These are phyloP conservation scores for Prionailurus viverrinus DNA, from an alignment of 2,113 vertebrate species.

Conservation along the genomic window DNA sequence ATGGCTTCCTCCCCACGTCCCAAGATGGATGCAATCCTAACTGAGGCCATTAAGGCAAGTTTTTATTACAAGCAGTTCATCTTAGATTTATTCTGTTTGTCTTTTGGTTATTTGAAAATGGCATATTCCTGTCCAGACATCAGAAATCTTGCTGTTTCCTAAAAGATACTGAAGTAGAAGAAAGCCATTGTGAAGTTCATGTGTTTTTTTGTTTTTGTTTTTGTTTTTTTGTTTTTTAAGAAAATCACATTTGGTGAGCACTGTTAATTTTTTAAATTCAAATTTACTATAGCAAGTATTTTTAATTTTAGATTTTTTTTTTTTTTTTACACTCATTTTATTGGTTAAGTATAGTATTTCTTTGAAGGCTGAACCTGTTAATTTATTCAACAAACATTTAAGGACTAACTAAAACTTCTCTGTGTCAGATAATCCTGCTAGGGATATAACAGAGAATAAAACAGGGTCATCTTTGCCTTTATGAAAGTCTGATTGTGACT, in stretches of 20 bases:
- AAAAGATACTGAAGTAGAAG: constrained; percentile 43
- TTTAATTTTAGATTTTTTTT: background rate
- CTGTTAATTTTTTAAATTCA: constrained; percentile 6
- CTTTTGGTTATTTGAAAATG: constrained; percentile 61
- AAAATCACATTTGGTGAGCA: constrained; percentile 34
- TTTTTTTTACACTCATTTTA: background rate
- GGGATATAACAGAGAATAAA: background rate
- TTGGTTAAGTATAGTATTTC: constrained; percentile 22
- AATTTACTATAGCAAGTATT: background rate
- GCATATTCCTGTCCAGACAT: constrained; percentile 10
- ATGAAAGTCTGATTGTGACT: background rate
- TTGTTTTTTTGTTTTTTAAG: background rate
- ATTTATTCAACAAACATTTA: background rate
- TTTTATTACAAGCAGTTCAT: constrained; percentile 67
- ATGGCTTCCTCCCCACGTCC: constrained; percentile 93
- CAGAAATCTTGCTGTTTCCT: constrained; percentile 53
- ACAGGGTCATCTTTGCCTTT: background rate
- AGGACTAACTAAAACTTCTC: background rate
- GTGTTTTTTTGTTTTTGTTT: background rate
- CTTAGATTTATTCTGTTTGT: constrained; percentile 37
- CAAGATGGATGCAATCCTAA: constrained; percentile 96
- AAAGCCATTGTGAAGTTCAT: background rate
- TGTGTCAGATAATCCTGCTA: background rate
- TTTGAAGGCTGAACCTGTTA: constrained; percentile 17
- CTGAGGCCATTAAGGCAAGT: constrained; percentile 95